Evolutionary conservation across 2,888 invertebrate species (phyloP).

Genomic region (Bellardia bayeri): DNA sequence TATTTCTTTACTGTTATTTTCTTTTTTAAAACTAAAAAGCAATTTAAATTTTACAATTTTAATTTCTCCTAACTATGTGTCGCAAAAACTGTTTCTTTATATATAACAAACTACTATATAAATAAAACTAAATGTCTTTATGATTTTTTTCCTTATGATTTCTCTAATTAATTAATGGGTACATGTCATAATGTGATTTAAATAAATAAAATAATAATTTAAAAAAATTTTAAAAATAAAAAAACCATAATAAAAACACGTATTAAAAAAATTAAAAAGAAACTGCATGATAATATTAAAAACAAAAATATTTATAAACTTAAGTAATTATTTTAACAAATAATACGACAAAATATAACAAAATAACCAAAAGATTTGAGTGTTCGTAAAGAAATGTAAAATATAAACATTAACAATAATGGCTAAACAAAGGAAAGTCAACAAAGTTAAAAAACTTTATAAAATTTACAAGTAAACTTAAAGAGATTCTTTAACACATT

Average conservation of each 20-base stretch:
- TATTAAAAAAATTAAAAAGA: slow-evolving; percentile 66
- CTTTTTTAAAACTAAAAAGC: neutral
- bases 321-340: slow-evolving; percentile 56
- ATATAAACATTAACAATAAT: too few relatives aligned
- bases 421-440: too few relatives aligned
- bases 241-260: slow-evolving; percentile 67
- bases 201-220: slow-evolving; percentile 39
- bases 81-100: slow-evolving; percentile 47
- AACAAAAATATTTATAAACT: slow-evolving; percentile 36
- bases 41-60: neutral
- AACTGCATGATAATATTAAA: slow-evolving; percentile 58
- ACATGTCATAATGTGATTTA: slow-evolving; percentile 78
- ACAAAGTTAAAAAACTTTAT: too few relatives aligned
- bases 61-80: slow-evolving; percentile 30
- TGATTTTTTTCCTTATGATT: slow-evolving; percentile 70
- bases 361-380: slow-evolving; percentile 50
- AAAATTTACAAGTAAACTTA: too few relatives aligned
- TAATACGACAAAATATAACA: slow-evolving; percentile 43
- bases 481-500: too few relatives aligned
- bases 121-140: slow-evolving; percentile 65
- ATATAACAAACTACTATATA: slow-evolving; percentile 38
- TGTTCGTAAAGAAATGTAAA: neutral
- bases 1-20: neutral
- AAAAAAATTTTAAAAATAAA: slow-evolving; percentile 56
- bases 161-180: slow-evolving; percentile 77